Evolutionary conservation across 2,797 vertebrate genomes (phyloP).

Genomic region (Ctenochaetus hawaiiensis): DNA sequence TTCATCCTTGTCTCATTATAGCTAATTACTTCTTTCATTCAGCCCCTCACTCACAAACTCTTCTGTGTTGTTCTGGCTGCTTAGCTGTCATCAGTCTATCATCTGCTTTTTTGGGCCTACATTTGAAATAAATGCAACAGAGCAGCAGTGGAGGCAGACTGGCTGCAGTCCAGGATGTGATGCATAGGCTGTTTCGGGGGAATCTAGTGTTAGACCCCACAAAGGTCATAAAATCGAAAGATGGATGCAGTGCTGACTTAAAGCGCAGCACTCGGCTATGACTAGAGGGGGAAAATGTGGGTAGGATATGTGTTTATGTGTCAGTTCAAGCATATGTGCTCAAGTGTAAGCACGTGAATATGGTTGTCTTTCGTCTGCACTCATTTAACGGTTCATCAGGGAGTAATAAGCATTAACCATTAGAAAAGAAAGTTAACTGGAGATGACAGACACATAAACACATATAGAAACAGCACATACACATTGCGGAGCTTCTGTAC

Average conservation of each 20-base stretch:
- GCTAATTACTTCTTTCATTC: slow-evolving; percentile 54
- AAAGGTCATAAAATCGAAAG: slow-evolving; percentile 68
- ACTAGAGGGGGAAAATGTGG: slow-evolving; percentile 31
- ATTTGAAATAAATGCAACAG: slow-evolving; percentile 50
- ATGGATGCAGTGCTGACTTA: slow-evolving; percentile 61
- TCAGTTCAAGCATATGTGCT: slow-evolving; percentile 40
- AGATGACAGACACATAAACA: slow-evolving; percentile 51
- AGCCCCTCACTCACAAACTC: slow-evolving; percentile 42
- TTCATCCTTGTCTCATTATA: slow-evolving; percentile 23
- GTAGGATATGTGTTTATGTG: slow-evolving; percentile 18
- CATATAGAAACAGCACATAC: slow-evolving; percentile 25
- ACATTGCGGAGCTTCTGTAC: slow-evolving; percentile 24
- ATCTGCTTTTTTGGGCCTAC: slow-evolving; percentile 39
- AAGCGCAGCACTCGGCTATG: slow-evolving; percentile 25
- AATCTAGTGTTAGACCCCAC: slow-evolving; percentile 50
- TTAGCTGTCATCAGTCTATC: slow-evolving; percentile 66
- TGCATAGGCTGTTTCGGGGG: slow-evolving; percentile 67
- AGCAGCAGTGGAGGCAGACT: slow-evolving; percentile 42
- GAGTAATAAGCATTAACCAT: slow-evolving; percentile 45
- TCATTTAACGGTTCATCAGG: slow-evolving; percentile 60
- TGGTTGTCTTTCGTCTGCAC: slow-evolving; percentile 62
- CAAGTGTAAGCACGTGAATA: slow-evolving; percentile 36
- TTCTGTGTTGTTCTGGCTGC: slow-evolving; percentile 53
- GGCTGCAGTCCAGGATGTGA: slow-evolving; percentile 64
- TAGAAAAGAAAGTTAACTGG: slow-evolving; percentile 27